A percentile compares a stretch with the other conserved stretches of the same genome.
phyloP scores from a whole-genome alignment of 2,888 invertebrate species.

The Amphipoea oculea region DNA sequence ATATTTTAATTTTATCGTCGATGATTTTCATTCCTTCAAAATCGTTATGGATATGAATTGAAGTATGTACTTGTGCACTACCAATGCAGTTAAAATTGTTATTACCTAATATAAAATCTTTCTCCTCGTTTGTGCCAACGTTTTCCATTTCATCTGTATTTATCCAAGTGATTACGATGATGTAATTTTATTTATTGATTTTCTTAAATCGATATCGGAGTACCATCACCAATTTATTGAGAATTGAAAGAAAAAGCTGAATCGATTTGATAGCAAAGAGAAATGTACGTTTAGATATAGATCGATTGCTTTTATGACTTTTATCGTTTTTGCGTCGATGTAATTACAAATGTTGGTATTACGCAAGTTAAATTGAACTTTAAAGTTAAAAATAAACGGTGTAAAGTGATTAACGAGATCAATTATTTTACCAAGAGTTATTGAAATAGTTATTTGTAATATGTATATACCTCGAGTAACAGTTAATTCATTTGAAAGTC shows the following conservation, averaged over 20 bases:
- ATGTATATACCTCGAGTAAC: neutral
- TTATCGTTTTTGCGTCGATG: constrained; percentile 41
- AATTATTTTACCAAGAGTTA: constrained; percentile 39
- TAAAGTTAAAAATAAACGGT: constrained; percentile 28
- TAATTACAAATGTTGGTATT: constrained; percentile 40
- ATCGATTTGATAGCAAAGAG: constrained; percentile 29
- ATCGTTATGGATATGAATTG: neutral
- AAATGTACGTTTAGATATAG: constrained; percentile 44
- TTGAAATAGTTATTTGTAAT: constrained; percentile 29
- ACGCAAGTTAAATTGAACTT: constrained; percentile 44
- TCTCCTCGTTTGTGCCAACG: constrained; percentile 20
- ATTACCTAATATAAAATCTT: neutral
- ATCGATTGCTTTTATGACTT: constrained; percentile 48
- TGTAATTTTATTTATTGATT: constrained; percentile 35
- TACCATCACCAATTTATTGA: constrained; percentile 18
- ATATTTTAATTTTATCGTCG: neutral
- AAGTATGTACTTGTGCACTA: neutral
- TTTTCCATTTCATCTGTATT: constrained; percentile 13
- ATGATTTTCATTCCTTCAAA: neutral
- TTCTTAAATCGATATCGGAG: constrained; percentile 30
- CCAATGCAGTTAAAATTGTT: neutral
- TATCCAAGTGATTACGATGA: constrained; percentile 3
- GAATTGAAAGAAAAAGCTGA: constrained; percentile 16
- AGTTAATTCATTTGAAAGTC: constrained; percentile 10
- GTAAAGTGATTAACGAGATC: constrained; percentile 1